Evolutionary conservation across 2,888 invertebrate genomes (phyloP).

Genomic region (Leptinotarsa tumamoca): DNA sequence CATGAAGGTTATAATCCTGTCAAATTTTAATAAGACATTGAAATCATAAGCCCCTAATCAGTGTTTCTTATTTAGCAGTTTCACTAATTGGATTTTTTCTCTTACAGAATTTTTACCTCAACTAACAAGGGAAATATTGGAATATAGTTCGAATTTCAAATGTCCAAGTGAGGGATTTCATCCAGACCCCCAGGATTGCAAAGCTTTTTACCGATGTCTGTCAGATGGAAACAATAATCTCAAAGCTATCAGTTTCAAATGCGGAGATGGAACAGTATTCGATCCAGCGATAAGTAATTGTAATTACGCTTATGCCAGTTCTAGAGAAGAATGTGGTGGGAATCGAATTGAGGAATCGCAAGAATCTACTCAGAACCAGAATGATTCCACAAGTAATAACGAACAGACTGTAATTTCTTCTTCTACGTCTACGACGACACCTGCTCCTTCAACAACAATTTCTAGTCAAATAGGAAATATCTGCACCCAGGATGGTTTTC

Average conservation of each 20-base stretch:
- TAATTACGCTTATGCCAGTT: slow-evolving; percentile 77
- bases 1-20: no score
- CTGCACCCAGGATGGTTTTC: slow-evolving; percentile 78
- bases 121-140: slow-evolving; percentile 24
- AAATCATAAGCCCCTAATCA: no score
- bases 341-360: slow-evolving; percentile 67
- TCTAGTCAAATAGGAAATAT: slow-evolving; percentile 50
- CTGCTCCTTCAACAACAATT: slow-evolving; percentile 38
- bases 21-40: no score
- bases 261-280: slow-evolving; percentile 81
- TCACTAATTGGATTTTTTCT: neutral
- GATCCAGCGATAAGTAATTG: slow-evolving; percentile 77
- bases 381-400: slow-evolving; percentile 43
- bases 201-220: slow-evolving; percentile 81
- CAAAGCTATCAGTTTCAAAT: slow-evolving; percentile 76
- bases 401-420: slow-evolving; percentile 34
- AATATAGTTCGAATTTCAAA: slow-evolving; percentile 31
- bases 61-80: no score
- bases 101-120: slow-evolving; percentile 30
- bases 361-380: slow-evolving; percentile 39
- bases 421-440: slow-evolving; percentile 30
- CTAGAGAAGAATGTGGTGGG: slow-evolving; percentile 75
- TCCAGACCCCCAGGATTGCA: slow-evolving; percentile 77
- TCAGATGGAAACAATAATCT: slow-evolving; percentile 70
- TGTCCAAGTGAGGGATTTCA: slow-evolving; percentile 74